Base-by-base conservation (phyloP, 2,888 invertebrate genomes). In the Poecilobothrus nobilitatus region DNA sequence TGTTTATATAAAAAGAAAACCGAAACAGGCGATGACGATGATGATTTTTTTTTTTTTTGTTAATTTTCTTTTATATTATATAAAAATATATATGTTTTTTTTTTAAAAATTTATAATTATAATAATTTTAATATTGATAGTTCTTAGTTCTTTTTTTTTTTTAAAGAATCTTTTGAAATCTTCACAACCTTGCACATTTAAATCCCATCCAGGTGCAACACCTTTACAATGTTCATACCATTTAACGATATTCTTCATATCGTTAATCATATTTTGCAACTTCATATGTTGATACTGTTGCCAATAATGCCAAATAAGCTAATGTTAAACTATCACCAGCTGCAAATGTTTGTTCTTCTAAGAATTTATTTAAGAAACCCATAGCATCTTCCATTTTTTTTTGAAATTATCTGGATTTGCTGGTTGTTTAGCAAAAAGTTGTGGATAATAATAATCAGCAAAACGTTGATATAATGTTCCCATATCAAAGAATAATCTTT, bases 401-500 rank as follows among this genome's bases (percentile, higher is more conserved):
- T 87, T 86, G 71, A 86, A 80, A 78, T 90, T 89, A 21, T 86
- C 87, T 65, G 86, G 86, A 78, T 91, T 90, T 10, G 85, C 85
- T 34, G 87, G 85, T 7, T 84, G 84, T 70, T 86, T 86, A 4
- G 83, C 86, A 74, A 88, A 87, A 21, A 88, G 73, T 77, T 88
- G 85, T 34, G 88, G 87, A 76, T 87, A 86, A 76, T 89, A 90
- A 77, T 89, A 90, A 70, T 89, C 89, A 5, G 84, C 83, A 74
- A 91, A 88, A 75, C 88, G 84, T 71, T 85, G 84, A 80, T 89
- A 91, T 7, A 95, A 82, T 0, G 88, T 90, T 33, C 90, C 91
- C 76, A 90, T 85, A 76, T 94, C 93, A 79, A 93, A 94, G 82
- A 89, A 91, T 70, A 94, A 81, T 69, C 89, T 85, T 77, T 91